A percentile compares a stretch with the other conserved stretches of the same genome.
phyloP scores from a whole-genome alignment of 2,113 vertebrate genomes.

The Anarhynchus alexandrinus region DNA sequence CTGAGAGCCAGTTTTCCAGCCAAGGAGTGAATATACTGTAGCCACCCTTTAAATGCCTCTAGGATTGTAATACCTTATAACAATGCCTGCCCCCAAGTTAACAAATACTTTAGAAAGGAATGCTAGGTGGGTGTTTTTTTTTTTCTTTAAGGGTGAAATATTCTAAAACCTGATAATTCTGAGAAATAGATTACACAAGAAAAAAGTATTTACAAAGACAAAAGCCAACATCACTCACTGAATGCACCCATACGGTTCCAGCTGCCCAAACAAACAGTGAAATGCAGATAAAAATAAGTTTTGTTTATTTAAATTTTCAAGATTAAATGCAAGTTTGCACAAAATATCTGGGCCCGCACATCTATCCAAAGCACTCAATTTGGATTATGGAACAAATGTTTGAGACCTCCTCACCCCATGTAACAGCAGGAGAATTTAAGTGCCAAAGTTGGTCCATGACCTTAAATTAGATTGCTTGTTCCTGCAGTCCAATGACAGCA shows the following conservation, averaged over 20 bases:
- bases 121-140: background rate
- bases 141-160: background rate
- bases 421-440: background rate
- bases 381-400: background rate
- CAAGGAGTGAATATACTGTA: background rate
- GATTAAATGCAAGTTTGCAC: background rate
- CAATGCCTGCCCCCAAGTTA: background rate
- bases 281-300: background rate
- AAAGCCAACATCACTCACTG: background rate
- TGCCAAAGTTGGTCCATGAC: background rate
- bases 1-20: background rate
- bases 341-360: background rate
- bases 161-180: background rate
- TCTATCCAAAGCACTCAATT: background rate
- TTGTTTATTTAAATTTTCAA: background rate
- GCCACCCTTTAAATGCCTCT: background rate
- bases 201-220: rapidly evolving
- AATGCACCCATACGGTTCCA: background rate
- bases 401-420: background rate
- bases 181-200: rapidly evolving
- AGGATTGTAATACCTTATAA: background rate
- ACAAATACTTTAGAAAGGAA: background rate
- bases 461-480: background rate
- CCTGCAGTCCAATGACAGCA: background rate
- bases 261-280: background rate